phyloP scores from a whole-genome alignment of 2,797 vertebrate species.

The Rhinatrema bivittatum region DNA sequence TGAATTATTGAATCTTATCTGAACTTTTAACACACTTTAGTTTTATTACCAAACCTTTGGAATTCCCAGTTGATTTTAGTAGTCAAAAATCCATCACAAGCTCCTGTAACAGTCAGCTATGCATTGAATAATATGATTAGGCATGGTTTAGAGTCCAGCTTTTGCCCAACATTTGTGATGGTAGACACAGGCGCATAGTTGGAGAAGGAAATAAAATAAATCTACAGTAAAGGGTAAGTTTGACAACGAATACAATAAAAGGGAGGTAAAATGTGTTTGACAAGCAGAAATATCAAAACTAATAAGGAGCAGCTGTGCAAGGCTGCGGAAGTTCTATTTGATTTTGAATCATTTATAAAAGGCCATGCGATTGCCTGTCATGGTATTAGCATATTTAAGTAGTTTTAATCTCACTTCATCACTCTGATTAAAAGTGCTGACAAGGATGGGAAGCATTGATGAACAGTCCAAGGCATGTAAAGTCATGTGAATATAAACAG shows the following conservation, averaged over 20 bases:
- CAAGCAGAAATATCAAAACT: conserved; percentile 17
- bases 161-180: conserved; percentile 6
- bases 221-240: background rate
- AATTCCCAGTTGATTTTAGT: too few relatives aligned
- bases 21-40: too few relatives aligned
- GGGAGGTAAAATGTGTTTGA: conserved; percentile 9
- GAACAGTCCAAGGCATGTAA: conserved; percentile 1
- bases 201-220: conserved; percentile 7
- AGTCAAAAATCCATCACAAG: too few relatives aligned
- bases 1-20: too few relatives aligned
- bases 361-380: conserved; percentile 22
- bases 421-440: conserved; percentile 39
- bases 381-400: conserved; percentile 42
- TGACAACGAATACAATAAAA: conserved; percentile 11
- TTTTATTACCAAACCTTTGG: too few relatives aligned
- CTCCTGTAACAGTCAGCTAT: background rate
- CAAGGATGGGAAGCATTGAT: conserved; percentile 18
- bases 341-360: conserved; percentile 30
- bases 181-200: background rate
- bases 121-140: background rate
- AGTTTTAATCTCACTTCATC: conserved; percentile 36
- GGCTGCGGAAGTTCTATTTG: conserved; percentile 5
- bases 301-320: conserved; percentile 12
- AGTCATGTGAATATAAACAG: background rate
- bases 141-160: background rate